Conservation (phyloP, 2,888 invertebrate species). For the Psylliodes chrysocephalus region DNA sequence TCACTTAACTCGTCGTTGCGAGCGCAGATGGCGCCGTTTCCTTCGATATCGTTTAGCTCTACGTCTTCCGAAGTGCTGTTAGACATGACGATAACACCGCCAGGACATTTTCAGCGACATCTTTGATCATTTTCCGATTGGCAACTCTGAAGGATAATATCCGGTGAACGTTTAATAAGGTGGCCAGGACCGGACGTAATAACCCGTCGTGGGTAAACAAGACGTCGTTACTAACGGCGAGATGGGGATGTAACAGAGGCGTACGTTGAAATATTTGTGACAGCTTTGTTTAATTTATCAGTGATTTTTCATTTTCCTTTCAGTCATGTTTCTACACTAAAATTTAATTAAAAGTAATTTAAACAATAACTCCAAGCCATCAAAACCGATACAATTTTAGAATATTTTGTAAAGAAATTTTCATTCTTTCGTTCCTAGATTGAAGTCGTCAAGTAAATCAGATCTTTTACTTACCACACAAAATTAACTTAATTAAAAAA, state of each 20-base stretch:
- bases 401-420: no score
- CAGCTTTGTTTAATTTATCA: background rate
- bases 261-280: background rate
- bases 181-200: conserved; percentile 54
- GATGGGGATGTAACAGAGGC: background rate
- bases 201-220: conserved; percentile 50
- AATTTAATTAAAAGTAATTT: no score
- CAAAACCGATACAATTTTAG: no score
- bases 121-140: conserved; percentile 55
- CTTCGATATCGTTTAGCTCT: conserved; percentile 35
- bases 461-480: no score
- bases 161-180: conserved; percentile 54
- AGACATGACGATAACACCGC: conserved; percentile 36
- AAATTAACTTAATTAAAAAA: no score
- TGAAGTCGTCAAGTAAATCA: no score
- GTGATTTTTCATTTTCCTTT: background rate
- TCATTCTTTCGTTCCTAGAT: no score
- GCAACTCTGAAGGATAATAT: conserved; percentile 52
- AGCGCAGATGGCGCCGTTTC: conserved; percentile 33
- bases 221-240: background rate
- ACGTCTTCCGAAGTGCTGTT: conserved; percentile 29
- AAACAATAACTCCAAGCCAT: no score
- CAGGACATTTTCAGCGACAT: conserved; percentile 39
- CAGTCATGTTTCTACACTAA: no score
- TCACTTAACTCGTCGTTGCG: conserved; percentile 22